These are phyloP conservation scores for Sturnus vulgaris DNA, from an alignment of 2,113 vertebrate species.

Conservation along the genomic window DNA sequence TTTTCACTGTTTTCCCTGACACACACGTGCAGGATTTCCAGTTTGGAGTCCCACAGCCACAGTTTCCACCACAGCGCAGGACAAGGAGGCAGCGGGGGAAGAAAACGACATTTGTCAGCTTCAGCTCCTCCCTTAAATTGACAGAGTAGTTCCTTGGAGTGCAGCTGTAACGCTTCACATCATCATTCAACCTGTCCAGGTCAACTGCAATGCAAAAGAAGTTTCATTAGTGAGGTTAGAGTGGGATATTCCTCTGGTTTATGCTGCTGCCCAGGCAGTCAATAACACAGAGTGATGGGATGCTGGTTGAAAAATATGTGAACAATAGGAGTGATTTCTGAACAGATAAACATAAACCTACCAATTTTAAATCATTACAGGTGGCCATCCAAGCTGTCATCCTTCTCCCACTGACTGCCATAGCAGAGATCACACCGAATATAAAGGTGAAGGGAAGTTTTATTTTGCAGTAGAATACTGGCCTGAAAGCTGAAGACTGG, in stretches of 20 bases:
- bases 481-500: background rate
- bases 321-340: background rate
- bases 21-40: slow-evolving; percentile 89
- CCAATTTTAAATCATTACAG: background rate
- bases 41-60: slow-evolving; percentile 84
- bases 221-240: background rate
- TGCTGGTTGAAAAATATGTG: background rate
- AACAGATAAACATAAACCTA: background rate
- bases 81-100: slow-evolving; percentile 95
- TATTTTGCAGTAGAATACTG: background rate
- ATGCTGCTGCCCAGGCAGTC: background rate
- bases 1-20: slow-evolving; percentile 83
- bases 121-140: slow-evolving; percentile 91
- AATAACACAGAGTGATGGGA: background rate
- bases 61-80: slow-evolving; percentile 93
- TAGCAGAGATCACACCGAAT: background rate
- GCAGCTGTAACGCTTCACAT: slow-evolving; percentile 94
- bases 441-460: background rate
- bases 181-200: slow-evolving; percentile 90
- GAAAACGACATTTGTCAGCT: slow-evolving; percentile 84
- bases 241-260: background rate
- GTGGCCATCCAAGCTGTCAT: background rate
- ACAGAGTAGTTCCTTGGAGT: slow-evolving; percentile 93
- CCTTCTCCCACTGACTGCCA: background rate
- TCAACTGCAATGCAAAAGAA: slow-evolving; percentile 80